Evolutionary conservation across 2,113 vertebrate species (phyloP), one percentile per base, ranked within the genome.

Genomic region (Serinus canaria): DNA sequence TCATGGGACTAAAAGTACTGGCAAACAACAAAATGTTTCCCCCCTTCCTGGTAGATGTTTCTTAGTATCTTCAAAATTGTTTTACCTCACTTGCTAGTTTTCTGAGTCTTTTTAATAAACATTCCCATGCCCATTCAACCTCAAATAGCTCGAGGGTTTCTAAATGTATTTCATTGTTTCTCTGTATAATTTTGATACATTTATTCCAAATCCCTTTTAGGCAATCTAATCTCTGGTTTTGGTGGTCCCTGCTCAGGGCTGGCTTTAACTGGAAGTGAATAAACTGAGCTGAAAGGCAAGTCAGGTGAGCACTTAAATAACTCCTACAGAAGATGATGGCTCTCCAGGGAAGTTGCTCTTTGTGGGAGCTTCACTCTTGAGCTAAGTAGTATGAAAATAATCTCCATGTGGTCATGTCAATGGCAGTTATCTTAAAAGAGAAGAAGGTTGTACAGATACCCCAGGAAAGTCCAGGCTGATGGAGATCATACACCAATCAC

Each of bases 321-420:
- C 5, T 37, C 47, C 22, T 63, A 0, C 2, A 37, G 2, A 11
- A 60, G 35, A 37, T 12, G 11, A 4, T 56, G 56, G 18, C 17
- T 84, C 20, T 4, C 37, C 15, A 25, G 27, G 53, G 22, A 7
- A 44, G 12, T 7, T 75, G 24, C 2, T 76, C 41, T 75, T 64
- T n/a, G 41, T 73, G 77, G 39, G 78, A 22, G 27, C 35, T 89
- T 92, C 27, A 23, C 7, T 76, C 28, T 41, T 50, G 56, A 68
- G 31, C 53, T 22, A 64, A 44, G 5, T 18, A 43, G 13, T 37
- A 30, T n/a, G 47, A 63, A 74, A 74, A 83, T n/a, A 88, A 47
- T 44, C 62, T 69, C 70, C 16, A 1, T 2, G 0, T 13, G 60
- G 46, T 58, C 25, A 9, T 1, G 2, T 8, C 73, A 55, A 3